These are phyloP conservation scores for Anorthoa munda DNA, from an alignment of 2,888 invertebrate species.

Conservation along the genomic window DNA sequence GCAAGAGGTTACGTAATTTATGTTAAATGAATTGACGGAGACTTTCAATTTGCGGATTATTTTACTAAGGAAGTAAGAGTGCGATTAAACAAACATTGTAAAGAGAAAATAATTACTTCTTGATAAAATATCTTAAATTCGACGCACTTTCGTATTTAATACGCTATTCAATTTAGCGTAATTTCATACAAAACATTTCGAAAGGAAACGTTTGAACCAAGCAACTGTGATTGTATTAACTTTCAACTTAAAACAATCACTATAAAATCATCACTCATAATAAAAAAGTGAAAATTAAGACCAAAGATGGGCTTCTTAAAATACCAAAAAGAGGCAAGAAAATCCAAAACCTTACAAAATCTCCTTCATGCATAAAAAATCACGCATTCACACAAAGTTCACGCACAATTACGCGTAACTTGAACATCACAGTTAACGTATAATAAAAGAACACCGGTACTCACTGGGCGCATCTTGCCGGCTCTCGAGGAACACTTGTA, in stretches of 20 bases:
- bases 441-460: constrained; percentile 77
- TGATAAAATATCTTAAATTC: neutral
- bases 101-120: neutral
- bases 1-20: constrained; percentile 47
- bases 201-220: neutral
- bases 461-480: constrained; percentile 86
- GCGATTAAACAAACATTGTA: neutral
- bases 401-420: constrained; percentile 49
- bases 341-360: neutral
- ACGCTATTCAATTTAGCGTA: neutral
- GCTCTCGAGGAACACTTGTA: constrained; percentile 70
- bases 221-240: no score
- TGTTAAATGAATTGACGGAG: constrained; percentile 10
- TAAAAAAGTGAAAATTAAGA: neutral
- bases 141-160: neutral
- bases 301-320: neutral
- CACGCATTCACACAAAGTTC: constrained; percentile 37
- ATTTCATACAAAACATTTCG: neutral
- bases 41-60: constrained; percentile 23
- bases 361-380: constrained; percentile 12
- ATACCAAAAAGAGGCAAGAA: neutral
- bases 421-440: constrained; percentile 52
- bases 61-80: neutral
- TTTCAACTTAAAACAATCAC: neutral
- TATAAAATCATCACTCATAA: constrained; percentile 1